A percentile compares a stretch with the other conserved stretches of the same genome.
Evolutionary conservation across 2,888 invertebrate species (phyloP).

Genomic region (Empis livida): DNA sequence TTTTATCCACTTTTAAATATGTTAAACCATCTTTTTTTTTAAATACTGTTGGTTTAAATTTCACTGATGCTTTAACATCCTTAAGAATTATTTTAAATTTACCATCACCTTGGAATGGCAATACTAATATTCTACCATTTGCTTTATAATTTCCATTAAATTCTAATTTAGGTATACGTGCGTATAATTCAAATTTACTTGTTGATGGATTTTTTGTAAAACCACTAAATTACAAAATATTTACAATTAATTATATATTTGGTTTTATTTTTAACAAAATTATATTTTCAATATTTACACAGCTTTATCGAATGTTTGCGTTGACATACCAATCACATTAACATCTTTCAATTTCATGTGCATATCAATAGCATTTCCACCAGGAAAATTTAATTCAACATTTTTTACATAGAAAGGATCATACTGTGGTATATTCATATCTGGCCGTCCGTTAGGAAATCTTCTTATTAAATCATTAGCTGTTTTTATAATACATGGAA

Average conservation of each 20-base stretch:
- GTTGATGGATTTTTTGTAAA: conserved; percentile 5
- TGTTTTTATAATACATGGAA: conserved; percentile 7
- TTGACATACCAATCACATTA: conserved; percentile 8
- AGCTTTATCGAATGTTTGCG: conserved; percentile 4
- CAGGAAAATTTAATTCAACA: conserved; percentile 3
- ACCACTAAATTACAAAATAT: conserved; percentile 4
- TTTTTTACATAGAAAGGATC: conserved; percentile 8
- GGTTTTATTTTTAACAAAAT: neutral
- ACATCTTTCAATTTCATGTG: conserved; percentile 7
- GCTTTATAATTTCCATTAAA: conserved; percentile 16
- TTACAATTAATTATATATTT: neutral
- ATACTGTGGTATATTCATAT: conserved; percentile 5
- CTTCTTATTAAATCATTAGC: conserved; percentile 8
- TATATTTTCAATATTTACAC: conserved; percentile 8
- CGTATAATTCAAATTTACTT: conserved; percentile 8
- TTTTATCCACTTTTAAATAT: conserved; percentile 3
- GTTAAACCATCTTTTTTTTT: conserved; percentile 8
- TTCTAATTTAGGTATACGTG: conserved; percentile 1
- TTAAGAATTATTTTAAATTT: conserved; percentile 6
- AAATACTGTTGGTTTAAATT: conserved; percentile 5
- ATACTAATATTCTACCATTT: conserved; percentile 21
- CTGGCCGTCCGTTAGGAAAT: conserved; percentile 11
- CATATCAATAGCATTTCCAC: conserved; percentile 2
- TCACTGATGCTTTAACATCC: conserved; percentile 7
- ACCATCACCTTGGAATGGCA: conserved; percentile 23